Conservation (phyloP, 2,113 vertebrate species). For the Sinocyclocheilus anshuiensis region DNA sequence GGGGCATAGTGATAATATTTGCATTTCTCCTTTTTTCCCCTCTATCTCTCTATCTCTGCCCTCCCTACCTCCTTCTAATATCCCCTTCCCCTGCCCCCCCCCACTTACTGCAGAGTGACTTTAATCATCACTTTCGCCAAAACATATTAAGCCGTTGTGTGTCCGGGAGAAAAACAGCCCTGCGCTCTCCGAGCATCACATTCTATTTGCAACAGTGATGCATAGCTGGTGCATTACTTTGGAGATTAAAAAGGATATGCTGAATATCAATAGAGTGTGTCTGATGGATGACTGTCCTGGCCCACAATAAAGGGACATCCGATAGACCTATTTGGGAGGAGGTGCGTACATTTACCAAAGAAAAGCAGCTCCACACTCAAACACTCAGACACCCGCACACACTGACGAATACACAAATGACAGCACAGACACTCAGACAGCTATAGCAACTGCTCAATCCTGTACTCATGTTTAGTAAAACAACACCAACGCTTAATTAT, state of each 20-base stretch:
- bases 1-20: conserved; percentile 74
- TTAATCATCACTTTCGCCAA: conserved; percentile 80
- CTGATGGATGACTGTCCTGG: conserved; percentile 72
- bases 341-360: conserved; percentile 52
- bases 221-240: conserved; percentile 78
- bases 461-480: conserved; percentile 65
- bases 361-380: conserved; percentile 49
- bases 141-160: conserved; percentile 76
- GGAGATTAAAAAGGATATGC: conserved; percentile 76
- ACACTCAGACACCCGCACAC: conserved; percentile 48
- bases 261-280: conserved; percentile 71
- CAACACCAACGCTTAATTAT: conserved; percentile 53
- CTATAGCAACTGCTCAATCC: conserved; percentile 70
- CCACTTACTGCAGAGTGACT: conserved; percentile 72
- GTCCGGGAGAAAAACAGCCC: conserved; percentile 66
- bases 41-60: conserved; percentile 58
- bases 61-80: conserved; percentile 50
- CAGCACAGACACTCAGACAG: conserved; percentile 60
- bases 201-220: conserved; percentile 78
- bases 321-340: conserved; percentile 52
- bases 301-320: conserved; percentile 52
- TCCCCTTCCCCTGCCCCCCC: conserved; percentile 53
- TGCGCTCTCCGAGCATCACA: conserved; percentile 59
- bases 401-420: conserved; percentile 55
- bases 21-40: conserved; percentile 67